These are phyloP conservation scores for Astyanax mexicanus DNA, from an alignment of 2,797 vertebrate species.

Conservation along the genomic window DNA sequence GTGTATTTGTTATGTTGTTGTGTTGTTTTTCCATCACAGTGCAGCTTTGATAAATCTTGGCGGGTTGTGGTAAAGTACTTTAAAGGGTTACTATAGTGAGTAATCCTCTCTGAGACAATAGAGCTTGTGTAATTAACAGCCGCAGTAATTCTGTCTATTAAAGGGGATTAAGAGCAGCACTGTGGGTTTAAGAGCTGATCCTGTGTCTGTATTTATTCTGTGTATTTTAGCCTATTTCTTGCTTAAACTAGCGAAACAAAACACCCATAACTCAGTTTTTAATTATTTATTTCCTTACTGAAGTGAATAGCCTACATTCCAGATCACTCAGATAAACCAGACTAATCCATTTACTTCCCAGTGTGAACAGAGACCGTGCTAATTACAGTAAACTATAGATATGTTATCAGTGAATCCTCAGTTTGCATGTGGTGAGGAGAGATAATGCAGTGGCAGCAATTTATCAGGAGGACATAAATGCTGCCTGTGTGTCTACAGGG, in stretches of 20 bases:
- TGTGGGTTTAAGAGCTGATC: slow-evolving; percentile 26
- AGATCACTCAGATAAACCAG: background rate
- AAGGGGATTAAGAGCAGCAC: slow-evolving; percentile 47
- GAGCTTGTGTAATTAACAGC: slow-evolving; percentile 58
- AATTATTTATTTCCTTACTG: background rate
- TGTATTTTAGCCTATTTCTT: background rate
- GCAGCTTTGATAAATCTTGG: slow-evolving; percentile 62
- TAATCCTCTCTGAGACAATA: slow-evolving; percentile 65
- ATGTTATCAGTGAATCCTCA: background rate
- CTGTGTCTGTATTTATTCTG: background rate
- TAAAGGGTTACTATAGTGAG: slow-evolving; percentile 64
- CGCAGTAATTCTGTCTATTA: slow-evolving; percentile 52
- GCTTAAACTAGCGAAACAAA: background rate
- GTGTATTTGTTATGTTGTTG: slow-evolving; percentile 54
- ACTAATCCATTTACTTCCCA: background rate
- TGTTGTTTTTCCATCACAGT: slow-evolving; percentile 62
- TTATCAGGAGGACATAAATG: background rate
- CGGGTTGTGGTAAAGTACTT: slow-evolving; percentile 50
- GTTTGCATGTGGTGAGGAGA: slow-evolving; percentile 20
- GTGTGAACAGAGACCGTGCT: background rate
- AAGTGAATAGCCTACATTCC: background rate
- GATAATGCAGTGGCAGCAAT: slow-evolving; percentile 29
- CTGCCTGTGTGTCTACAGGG: no score
- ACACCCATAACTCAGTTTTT: no score
- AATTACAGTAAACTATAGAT: slow-evolving; percentile 27